Evolutionary conservation across 2,888 invertebrate species (phyloP), one percentile per base, ranked within the genome.

Genomic region (Eumacrocentrus americanus): DNA sequence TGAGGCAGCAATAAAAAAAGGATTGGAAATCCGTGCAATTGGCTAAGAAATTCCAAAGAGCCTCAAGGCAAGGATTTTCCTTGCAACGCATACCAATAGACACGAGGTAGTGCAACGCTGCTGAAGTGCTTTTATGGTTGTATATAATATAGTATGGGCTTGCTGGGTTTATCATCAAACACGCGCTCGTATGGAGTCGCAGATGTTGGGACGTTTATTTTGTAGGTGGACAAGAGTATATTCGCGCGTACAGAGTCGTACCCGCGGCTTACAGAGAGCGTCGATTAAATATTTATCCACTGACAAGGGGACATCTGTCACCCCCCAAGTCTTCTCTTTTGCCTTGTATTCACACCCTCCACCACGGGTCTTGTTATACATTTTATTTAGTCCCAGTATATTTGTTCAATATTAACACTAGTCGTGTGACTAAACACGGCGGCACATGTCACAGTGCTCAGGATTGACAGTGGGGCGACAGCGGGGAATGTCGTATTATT

Each of bases 231-330:
- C 6, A 58, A 37, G 44, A 38, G 38, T 25, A 29, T n/a, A 20
- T 29, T 6, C 14, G 11, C 18, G 44, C 14, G 34, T 12, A 18
- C 20, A 37, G 38, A 29, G 22, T 51, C 37, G 53, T 53, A 34
- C 29, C 29, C 38, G 63, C 12, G 61, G 67, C 61, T 67, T 65
- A 65, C 58, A 29, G 29, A 58, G 61, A 67, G 73, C 72, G 65
- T 59, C 72, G 76, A 77, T 79, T 78, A 79, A 80, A 80, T 80
- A 80, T 80, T 80, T 80, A 79, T 80, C 73, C 76, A 70, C 66
- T 66, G 71, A 71, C 60, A 58, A 64, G 66, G 72, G 71, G 78
- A 79, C 79, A 79, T 79, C 79, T 79, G 79, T 79, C 78, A 61
- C 58, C 38, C 42, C 22, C 35, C 18, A 29, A 29, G 29, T 35